These are phyloP conservation scores for Halictus ligatus DNA, from an alignment of 2,888 invertebrate genomes.

Conservation along the genomic window DNA sequence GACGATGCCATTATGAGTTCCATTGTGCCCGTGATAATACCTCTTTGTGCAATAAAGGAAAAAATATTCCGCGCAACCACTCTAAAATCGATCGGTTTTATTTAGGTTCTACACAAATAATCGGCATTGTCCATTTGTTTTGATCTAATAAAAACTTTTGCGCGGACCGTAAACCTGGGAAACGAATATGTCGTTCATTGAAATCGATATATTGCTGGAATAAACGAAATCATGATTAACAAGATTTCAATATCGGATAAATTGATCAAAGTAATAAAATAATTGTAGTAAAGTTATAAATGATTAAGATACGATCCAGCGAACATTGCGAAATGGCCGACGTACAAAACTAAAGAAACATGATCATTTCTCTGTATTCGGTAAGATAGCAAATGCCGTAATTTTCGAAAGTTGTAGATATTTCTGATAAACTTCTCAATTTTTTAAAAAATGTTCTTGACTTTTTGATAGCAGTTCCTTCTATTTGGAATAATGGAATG, in stretches of 20 bases:
- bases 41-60: conserved; percentile 6
- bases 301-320: background rate
- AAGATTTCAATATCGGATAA: no score
- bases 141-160: background rate
- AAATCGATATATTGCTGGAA: background rate
- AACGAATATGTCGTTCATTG: background rate
- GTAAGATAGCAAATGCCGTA: no score
- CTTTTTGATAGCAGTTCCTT: background rate
- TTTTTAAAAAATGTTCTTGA: background rate
- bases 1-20: conserved; percentile 28
- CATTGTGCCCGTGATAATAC: conserved; percentile 14
- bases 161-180: no score
- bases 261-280: no score
- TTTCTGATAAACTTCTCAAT: no score
- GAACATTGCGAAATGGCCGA: background rate
- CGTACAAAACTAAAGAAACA: no score
- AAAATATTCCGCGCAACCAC: background rate
- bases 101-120: background rate
- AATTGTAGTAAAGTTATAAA: background rate
- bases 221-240: background rate
- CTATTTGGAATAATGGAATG: background rate
- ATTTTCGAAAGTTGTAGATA: no score
- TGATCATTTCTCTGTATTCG: no score
- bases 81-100: background rate
- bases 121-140: background rate